These are phyloP conservation scores for Pinctada fucata DNA, from an alignment of 2,888 invertebrate species.

Conservation along the genomic window DNA sequence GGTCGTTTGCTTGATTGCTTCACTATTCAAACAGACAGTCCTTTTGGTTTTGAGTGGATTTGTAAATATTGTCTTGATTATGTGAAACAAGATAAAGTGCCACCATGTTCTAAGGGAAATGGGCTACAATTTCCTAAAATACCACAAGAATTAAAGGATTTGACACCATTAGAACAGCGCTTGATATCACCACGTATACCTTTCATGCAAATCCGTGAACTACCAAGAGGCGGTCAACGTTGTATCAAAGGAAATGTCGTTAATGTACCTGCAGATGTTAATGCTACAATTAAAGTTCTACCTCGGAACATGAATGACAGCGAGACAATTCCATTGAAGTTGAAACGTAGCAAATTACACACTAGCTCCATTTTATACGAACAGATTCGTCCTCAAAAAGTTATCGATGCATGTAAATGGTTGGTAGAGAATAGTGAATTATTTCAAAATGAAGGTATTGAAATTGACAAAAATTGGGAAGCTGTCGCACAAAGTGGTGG, in stretches of 20 bases:
- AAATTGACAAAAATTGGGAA: slow-evolving; percentile 32
- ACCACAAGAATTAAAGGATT: slow-evolving; percentile 36
- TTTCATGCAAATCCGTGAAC: slow-evolving; percentile 44
- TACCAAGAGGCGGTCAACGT: slow-evolving; percentile 44
- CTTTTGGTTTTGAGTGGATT: slow-evolving; percentile 4
- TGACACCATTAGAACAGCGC: slow-evolving; percentile 1
- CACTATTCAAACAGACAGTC: slow-evolving; percentile 17
- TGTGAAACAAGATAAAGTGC: slow-evolving; percentile 36
- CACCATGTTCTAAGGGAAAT: slow-evolving; percentile 38
- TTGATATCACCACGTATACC: slow-evolving; percentile 25
- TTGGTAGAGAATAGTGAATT: slow-evolving; percentile 2
- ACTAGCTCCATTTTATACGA: slow-evolving; percentile 43
- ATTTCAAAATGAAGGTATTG: slow-evolving; percentile 42
- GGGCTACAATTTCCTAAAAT: slow-evolving; percentile 35
- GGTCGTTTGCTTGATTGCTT: slow-evolving; percentile 17
- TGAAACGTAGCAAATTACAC: slow-evolving; percentile 39
- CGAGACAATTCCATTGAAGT: slow-evolving; percentile 44
- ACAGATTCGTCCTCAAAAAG: slow-evolving; percentile 40
- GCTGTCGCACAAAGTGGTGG: background rate
- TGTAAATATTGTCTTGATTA: slow-evolving; percentile 25
- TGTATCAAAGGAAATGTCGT: slow-evolving; percentile 44
- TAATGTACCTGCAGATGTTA: slow-evolving; percentile 47
- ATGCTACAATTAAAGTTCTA: slow-evolving; percentile 34
- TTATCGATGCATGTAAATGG: slow-evolving; percentile 21
- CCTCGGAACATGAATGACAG: slow-evolving; percentile 39